These are phyloP conservation scores for Rousettus leschenaultii DNA, from an alignment of 2,113 vertebrate species.

Conservation along the genomic window DNA sequence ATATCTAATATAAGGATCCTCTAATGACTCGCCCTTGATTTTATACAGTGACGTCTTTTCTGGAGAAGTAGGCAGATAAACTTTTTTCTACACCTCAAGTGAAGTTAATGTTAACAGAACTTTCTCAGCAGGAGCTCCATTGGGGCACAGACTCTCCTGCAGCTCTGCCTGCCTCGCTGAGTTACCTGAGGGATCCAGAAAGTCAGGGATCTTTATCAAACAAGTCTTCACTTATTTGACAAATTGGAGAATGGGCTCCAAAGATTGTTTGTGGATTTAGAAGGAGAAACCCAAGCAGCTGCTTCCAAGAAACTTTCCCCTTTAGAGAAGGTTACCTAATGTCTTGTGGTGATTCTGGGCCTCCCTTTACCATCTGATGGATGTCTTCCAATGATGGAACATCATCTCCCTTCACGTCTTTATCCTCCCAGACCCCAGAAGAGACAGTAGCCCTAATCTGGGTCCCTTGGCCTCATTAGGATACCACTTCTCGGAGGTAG, in stretches of 20 bases:
- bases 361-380: not conserved
- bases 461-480: not conserved
- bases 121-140: not conserved
- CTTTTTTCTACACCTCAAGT: not conserved
- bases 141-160: not conserved
- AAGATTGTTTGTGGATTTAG: not conserved
- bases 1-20: not conserved
- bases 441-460: not conserved
- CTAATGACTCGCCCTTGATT: not conserved
- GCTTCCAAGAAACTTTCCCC: not conserved
- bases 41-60: not conserved
- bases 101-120: not conserved
- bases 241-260: not conserved
- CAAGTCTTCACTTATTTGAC: not conserved
- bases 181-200: not conserved
- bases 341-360: not conserved
- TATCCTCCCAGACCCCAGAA: not conserved
- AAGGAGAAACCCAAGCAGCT: not conserved
- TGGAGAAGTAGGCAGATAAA: not conserved
- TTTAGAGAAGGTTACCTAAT: not conserved
- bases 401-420: not conserved
- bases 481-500: not conserved
- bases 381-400: not conserved
- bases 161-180: not conserved
- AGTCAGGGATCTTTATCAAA: not conserved